These are phyloP conservation scores for Syngnathus scovelli DNA, from an alignment of 2,113 vertebrate genomes.

Conservation along the genomic window DNA sequence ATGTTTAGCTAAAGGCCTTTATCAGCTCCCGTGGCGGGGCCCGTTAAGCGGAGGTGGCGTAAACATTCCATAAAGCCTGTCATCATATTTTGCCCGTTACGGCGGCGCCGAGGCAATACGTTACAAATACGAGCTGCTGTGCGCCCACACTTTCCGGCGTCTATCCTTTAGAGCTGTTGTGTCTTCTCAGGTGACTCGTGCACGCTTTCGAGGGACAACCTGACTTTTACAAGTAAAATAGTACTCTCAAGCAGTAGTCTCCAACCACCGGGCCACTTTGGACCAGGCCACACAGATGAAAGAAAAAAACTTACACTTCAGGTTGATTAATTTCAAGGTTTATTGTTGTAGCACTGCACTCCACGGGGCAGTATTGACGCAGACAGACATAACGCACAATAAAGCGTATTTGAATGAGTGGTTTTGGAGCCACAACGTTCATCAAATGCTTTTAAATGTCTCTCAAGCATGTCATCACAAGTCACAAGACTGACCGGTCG, in stretches of 20 bases:
- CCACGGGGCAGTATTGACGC: not conserved
- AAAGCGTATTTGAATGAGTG: not conserved
- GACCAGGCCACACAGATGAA: no score
- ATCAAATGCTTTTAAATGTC: not conserved
- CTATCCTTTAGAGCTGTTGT: constrained; percentile 15
- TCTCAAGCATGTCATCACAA: no score
- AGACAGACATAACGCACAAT: not conserved
- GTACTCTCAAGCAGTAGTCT: no score
- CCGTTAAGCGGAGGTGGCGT: constrained; percentile 30
- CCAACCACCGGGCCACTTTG: no score
- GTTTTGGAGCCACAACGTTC: not conserved
- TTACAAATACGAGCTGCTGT: constrained; percentile 30
- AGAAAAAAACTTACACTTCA: no score
- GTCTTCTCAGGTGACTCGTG: constrained; percentile 14
- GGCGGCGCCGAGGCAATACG: constrained; percentile 30
- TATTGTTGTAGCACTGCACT: not conserved
- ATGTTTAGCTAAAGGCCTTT: constrained; percentile 47
- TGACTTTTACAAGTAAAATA: no score
- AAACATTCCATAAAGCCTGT: constrained; percentile 53
- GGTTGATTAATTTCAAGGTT: no score
- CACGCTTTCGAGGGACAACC: not conserved
- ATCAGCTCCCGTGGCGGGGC: constrained; percentile 40
- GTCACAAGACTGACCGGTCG: no score
- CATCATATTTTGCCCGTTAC: constrained; percentile 31
- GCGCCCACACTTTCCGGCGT: constrained; percentile 26